Conservation (phyloP, 2,888 invertebrate genomes). For the Encarsia formosa region DNA sequence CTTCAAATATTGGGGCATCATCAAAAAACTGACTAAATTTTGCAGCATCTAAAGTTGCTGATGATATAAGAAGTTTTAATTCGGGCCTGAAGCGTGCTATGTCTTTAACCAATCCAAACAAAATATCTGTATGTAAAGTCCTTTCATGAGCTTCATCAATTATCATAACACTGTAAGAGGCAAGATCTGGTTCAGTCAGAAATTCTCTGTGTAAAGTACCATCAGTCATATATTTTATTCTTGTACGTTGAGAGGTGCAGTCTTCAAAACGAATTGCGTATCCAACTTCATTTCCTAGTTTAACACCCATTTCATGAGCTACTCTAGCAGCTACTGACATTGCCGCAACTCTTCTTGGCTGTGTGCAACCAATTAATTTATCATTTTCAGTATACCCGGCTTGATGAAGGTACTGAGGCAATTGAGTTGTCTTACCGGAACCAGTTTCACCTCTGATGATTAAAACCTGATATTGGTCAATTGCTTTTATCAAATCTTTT, state of each 20-base stretch:
- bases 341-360: constrained; percentile 95
- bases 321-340: constrained; percentile 99
- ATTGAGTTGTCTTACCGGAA: constrained; percentile 98
- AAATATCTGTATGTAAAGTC: constrained; percentile 95
- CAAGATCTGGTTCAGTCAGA: constrained; percentile 92
- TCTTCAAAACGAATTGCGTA: constrained; percentile 97
- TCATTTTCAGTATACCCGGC: constrained; percentile 81
- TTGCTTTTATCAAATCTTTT: constrained; percentile 83
- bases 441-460: constrained; percentile 99
- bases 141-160: constrained; percentile 99
- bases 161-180: constrained; percentile 96
- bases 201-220: constrained; percentile 97
- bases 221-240: constrained; percentile 99
- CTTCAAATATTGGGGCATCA: constrained; percentile 95
- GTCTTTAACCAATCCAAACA: constrained; percentile 96
- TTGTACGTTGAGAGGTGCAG: constrained; percentile 94
- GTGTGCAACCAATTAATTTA: constrained; percentile 94
- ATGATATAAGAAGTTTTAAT: constrained; percentile 92
- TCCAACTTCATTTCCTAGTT: constrained; percentile 89
- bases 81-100: constrained; percentile 90
- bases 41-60: constrained; percentile 95
- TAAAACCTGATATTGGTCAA: constrained; percentile 82
- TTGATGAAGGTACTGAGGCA: constrained; percentile 95
- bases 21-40: constrained; percentile 99
- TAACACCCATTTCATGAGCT: constrained; percentile 95